Evolutionary conservation across 2,113 vertebrate genomes (phyloP).

Genomic region (Nannobrachium achirus): DNA sequence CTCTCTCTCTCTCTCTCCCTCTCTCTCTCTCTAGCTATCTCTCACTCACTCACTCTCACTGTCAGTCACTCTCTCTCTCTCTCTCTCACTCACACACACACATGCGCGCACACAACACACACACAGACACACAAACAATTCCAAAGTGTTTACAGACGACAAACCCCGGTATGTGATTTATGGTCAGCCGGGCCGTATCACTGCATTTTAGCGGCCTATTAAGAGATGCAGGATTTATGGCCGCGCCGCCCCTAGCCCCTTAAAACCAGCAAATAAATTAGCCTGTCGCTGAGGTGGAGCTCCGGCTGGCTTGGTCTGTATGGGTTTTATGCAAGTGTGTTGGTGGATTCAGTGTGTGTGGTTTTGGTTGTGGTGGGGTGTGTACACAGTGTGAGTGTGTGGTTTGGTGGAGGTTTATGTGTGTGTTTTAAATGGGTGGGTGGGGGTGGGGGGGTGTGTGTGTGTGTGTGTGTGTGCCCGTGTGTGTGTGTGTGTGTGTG

Average conservation of each 20-base stretch:
- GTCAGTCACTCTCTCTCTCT: not conserved
- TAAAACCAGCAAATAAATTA: conserved; percentile 73
- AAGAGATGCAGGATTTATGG: conserved; percentile 63
- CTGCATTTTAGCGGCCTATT: conserved; percentile 72
- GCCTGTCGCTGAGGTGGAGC: conserved; percentile 5
- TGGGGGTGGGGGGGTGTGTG: too few relatives aligned
- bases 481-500: too few relatives aligned
- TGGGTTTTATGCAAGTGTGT: not conserved
- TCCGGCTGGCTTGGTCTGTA: not conserved
- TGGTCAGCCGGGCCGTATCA: conserved; percentile 46
- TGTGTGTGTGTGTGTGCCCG: too few relatives aligned
- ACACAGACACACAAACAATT: conserved; percentile 26
- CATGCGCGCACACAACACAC: not conserved
- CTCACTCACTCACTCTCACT: not conserved
- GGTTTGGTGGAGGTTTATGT: too few relatives aligned
- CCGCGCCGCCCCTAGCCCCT: conserved; percentile 47
- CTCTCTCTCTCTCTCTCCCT: not conserved
- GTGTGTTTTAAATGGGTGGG: too few relatives aligned
- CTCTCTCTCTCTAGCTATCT: not conserved
- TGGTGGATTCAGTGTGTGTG: not conserved
- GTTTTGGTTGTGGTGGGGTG: too few relatives aligned
- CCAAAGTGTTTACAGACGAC: conserved; percentile 49
- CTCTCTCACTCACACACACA: not conserved
- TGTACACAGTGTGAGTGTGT: too few relatives aligned
- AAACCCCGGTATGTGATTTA: conserved; percentile 58